Percentiles rank a stretch among this genome's conserved stretches.
phyloP scores from a whole-genome alignment of 2,797 vertebrate genomes.

The Syngnathus rostellatus region DNA sequence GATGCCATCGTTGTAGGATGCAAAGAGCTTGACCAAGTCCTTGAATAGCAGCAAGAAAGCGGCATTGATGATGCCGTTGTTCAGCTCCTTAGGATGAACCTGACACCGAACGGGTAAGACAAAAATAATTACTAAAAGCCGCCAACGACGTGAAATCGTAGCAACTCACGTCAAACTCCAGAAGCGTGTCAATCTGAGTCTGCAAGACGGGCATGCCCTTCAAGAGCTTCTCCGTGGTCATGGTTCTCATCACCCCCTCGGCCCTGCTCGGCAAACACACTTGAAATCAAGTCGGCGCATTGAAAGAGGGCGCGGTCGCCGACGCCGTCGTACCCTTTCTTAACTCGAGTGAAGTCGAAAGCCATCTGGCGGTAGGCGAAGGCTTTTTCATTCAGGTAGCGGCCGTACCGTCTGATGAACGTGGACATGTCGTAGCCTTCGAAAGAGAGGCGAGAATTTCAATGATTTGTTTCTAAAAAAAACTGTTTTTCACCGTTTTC shows the following conservation, averaged over 20 bases:
- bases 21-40: constrained; percentile 98
- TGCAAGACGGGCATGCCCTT: constrained; percentile 98
- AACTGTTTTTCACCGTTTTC: neutral
- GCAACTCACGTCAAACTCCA: constrained; percentile 92
- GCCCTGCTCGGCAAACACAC: constrained; percentile 64
- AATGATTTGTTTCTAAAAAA: neutral
- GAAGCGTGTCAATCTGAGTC: constrained; percentile 93
- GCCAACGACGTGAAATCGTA: accelerated
- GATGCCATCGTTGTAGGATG: constrained; percentile 97
- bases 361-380: constrained; percentile 99
- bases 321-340: constrained; percentile 83
- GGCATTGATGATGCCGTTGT: constrained; percentile 97
- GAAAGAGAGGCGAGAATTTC: neutral
- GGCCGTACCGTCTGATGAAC: constrained; percentile 96
- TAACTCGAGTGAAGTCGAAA: constrained; percentile 98
- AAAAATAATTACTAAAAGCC: neutral
- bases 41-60: constrained; percentile 97
- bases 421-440: constrained; percentile 99
- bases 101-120: constrained; percentile 34
- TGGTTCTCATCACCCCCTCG: constrained; percentile 96
- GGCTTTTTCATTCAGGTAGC: constrained; percentile 98
- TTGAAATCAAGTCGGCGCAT: neutral
- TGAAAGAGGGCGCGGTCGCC: neutral
- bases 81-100: constrained; percentile 98
- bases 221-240: constrained; percentile 94